Evolutionary conservation across 2,113 vertebrate genomes (phyloP).

Genomic region (Oryctolagus cuniculus): mOryCun1.1 NC_091445.1:21288501-21289000

Average conservation of each 20-base stretch:
- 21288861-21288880: neutral
- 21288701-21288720: neutral
- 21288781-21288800: neutral
- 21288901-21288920: neutral
- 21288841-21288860: conserved; percentile 6
- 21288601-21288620: no score
- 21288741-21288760: conserved; percentile 17
- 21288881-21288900: neutral
- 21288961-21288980: neutral
- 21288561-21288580: no score
- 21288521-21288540: no score
- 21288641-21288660: no score
- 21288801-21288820: conserved; percentile 26
- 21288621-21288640: no score
- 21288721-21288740: conserved; percentile 41
- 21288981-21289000: neutral
- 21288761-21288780: neutral
- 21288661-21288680: no score
- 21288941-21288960: neutral
- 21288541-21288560: no score
- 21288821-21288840: neutral
- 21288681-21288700: no score
- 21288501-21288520: no score
- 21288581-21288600: no score
- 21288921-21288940: neutral